These are phyloP conservation scores for Scaptomyza pallida DNA, from an alignment of 1,140 invertebrate species.

Conservation along the genomic window DNA sequence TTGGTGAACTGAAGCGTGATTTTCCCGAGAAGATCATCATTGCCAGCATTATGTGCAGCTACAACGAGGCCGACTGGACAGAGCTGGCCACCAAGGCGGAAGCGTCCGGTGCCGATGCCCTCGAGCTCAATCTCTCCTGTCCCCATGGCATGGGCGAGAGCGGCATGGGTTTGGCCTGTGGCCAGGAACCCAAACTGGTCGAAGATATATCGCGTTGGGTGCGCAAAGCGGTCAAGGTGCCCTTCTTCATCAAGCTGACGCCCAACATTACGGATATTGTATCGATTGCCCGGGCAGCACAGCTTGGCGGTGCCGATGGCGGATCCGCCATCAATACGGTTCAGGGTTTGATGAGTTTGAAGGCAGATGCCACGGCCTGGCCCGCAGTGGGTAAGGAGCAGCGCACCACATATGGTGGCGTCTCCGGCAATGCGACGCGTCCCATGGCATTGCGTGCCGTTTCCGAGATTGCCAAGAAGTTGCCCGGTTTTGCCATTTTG, in stretches of 20 bases:
- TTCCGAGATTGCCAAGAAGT: slow-evolving; percentile 91
- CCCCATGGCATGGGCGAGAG: slow-evolving; percentile 99
- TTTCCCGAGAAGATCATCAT: slow-evolving; percentile 97
- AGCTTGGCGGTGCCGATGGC: slow-evolving; percentile 96
- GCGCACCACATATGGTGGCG: slow-evolving; percentile 97
- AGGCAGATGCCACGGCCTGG: slow-evolving; percentile 93
- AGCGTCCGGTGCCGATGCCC: slow-evolving; percentile 94
- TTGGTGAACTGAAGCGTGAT: slow-evolving; percentile 95
- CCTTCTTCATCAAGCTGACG: slow-evolving; percentile 99
- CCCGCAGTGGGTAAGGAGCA: slow-evolving; percentile 93
- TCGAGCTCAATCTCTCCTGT: slow-evolving; percentile 98
- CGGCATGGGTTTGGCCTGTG: slow-evolving; percentile 99
- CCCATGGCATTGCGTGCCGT: slow-evolving; percentile 96
- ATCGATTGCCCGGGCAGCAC: slow-evolving; percentile 94
- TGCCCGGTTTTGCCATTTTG: slow-evolving; percentile 96
- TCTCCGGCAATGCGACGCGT: slow-evolving; percentile 97
- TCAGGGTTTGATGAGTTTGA: slow-evolving; percentile 95
- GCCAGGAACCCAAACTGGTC: slow-evolving; percentile 95
- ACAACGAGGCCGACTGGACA: slow-evolving; percentile 95
- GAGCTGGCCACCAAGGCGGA: slow-evolving; percentile 91
- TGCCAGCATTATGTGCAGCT: slow-evolving; percentile 98
- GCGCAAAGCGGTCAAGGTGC: slow-evolving; percentile 92
- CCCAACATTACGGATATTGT: slow-evolving; percentile 98
- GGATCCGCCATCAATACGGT: slow-evolving; percentile 99
- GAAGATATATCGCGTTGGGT: slow-evolving; percentile 96